Evolutionary conservation across 53 echinoderm and acorn worm genomes (phyloP).

Genomic region (Paracentrotus lividus): DNA sequence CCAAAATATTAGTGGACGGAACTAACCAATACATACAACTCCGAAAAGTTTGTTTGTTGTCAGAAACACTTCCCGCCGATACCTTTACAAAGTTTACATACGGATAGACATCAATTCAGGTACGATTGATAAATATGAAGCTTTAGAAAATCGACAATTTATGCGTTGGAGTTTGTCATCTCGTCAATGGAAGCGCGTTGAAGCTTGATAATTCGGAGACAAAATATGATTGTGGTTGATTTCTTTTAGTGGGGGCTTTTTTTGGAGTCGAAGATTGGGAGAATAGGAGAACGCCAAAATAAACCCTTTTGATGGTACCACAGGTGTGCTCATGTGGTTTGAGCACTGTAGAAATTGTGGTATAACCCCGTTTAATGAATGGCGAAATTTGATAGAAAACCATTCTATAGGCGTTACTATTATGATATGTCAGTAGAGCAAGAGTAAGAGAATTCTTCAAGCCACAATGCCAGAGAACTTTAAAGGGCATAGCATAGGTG

Average conservation of each 20-base stretch:
- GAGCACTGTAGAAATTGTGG: conserved; percentile 47
- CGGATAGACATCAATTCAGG: conserved; percentile 54
- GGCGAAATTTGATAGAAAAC: conserved; percentile 71
- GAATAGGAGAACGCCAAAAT: conserved; percentile 50
- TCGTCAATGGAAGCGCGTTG: conserved; percentile 53
- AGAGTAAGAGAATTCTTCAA: conserved; percentile 47
- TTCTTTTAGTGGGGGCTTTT: conserved; percentile 10
- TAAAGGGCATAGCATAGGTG: conserved; percentile 43
- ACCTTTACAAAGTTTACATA: conserved; percentile 52
- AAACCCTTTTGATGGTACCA: conserved; percentile 20
- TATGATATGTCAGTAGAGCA: conserved; percentile 64
- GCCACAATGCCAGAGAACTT: conserved; percentile 44
- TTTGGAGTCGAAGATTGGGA: conserved; percentile 52
- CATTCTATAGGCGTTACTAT: conserved; percentile 66
- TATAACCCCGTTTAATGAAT: conserved; percentile 57
- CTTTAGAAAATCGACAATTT: conserved; percentile 62
- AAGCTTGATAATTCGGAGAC: conserved; percentile 59
- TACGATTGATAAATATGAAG: conserved; percentile 55
- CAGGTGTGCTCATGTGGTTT: conserved; percentile 46
- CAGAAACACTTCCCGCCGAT: conserved; percentile 12
- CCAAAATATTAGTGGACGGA: conserved; percentile 48
- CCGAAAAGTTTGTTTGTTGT: conserved; percentile 52
- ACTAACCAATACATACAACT: conserved; percentile 37
- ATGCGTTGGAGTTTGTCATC: conserved; percentile 66
- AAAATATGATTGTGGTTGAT: conserved; percentile 48